A percentile compares a stretch with the other conserved stretches of the same genome.
These are phyloP conservation scores for Polydesmus complanatus DNA, from an alignment of 2,888 invertebrate genomes.

Conservation along the genomic window DNA sequence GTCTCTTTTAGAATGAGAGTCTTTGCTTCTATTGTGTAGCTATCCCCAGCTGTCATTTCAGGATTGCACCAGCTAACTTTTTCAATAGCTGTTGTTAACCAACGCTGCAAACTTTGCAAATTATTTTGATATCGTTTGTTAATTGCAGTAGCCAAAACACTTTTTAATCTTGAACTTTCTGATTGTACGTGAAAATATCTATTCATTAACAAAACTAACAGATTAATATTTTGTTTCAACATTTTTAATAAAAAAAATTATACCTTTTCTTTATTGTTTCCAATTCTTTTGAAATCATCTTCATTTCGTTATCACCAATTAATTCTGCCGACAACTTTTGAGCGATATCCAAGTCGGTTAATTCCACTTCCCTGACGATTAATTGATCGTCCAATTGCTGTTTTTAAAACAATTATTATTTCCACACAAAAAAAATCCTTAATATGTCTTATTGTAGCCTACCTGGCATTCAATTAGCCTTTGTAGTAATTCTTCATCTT, in stretches of 20 bases:
- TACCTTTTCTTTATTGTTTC: slow-evolving; percentile 62
- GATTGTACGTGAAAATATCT: slow-evolving; percentile 55
- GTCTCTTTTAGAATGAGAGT: slow-evolving; percentile 28
- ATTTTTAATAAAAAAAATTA: slow-evolving; percentile 21
- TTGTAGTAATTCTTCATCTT: slow-evolving; percentile 65
- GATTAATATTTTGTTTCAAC: neutral
- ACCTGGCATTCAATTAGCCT: slow-evolving; percentile 59
- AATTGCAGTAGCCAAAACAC: slow-evolving; percentile 56
- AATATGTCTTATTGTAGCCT: slow-evolving; percentile 11
- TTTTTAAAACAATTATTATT: neutral
- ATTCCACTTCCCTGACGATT: neutral
- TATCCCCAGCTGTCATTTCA: slow-evolving; percentile 65
- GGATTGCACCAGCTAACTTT: slow-evolving; percentile 84
- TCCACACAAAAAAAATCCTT: slow-evolving; percentile 13
- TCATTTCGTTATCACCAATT: slow-evolving; percentile 57
- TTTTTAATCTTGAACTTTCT: slow-evolving; percentile 60
- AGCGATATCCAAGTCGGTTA: slow-evolving; percentile 2
- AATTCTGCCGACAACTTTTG: slow-evolving; percentile 32
- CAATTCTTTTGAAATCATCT: slow-evolving; percentile 64
- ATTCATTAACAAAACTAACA: neutral
- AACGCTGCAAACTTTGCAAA: slow-evolving; percentile 61
- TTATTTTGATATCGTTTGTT: slow-evolving; percentile 79
- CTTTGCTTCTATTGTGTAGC: slow-evolving; percentile 84
- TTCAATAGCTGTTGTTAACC: slow-evolving; percentile 65
- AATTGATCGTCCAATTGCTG: neutral